Evolutionary conservation across 2,113 vertebrate genomes (phyloP).

Genomic region (Colinus virginianus): DNA sequence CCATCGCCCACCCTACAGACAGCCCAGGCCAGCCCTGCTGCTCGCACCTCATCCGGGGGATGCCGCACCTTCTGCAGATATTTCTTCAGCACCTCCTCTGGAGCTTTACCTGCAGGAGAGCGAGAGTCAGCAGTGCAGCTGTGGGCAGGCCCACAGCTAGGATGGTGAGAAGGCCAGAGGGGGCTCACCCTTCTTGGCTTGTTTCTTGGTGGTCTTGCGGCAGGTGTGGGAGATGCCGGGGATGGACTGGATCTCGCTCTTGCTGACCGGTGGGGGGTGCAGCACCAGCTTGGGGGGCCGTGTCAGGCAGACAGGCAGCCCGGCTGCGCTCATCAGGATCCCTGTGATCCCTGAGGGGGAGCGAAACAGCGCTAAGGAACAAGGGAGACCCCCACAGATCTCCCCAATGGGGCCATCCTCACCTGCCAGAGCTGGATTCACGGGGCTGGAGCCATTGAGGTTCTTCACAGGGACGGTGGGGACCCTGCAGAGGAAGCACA

Average conservation of each 20-base stretch:
- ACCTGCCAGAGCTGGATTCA: conserved; percentile 93
- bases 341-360: conserved; percentile 87
- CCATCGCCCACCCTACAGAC: accelerated
- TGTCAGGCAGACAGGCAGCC: conserved; percentile 92
- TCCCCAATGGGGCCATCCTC: background rate
- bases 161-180: background rate
- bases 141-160: background rate
- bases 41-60: conserved; percentile 88
- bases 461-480: conserved; percentile 95
- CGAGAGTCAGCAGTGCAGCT: background rate
- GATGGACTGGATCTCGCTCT: conserved; percentile 93
- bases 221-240: conserved; percentile 90
- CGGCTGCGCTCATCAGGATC: conserved; percentile 95
- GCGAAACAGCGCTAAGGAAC: accelerated
- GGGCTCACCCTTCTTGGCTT: conserved; percentile 88
- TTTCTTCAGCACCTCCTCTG: conserved; percentile 93
- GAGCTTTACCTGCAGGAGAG: conserved; percentile 83
- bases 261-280: conserved; percentile 92
- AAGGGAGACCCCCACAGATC: accelerated
- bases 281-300: conserved; percentile 91
- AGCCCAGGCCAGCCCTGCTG: accelerated
- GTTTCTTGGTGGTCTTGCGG: conserved; percentile 95
- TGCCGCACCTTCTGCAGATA: conserved; percentile 93
- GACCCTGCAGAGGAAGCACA: conserved; percentile 75
- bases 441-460: conserved; percentile 90